Evolutionary conservation across 2,113 vertebrate species (phyloP), one percentile per base, ranked within the genome.

Genomic region (Trematomus loennbergii): DNA sequence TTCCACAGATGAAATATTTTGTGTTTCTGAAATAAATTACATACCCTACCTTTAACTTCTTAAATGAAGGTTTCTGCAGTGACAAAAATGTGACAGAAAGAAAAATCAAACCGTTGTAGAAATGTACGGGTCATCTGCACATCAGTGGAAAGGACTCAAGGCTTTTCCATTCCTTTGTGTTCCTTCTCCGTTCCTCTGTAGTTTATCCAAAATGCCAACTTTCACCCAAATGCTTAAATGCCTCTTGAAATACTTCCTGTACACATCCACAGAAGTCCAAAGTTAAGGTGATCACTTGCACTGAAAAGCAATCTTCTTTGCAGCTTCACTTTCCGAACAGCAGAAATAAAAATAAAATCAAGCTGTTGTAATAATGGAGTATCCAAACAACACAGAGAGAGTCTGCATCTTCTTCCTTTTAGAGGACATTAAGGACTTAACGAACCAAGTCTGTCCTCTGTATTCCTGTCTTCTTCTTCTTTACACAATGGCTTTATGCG

Each of bases 241-340:
- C 36, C 75, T 83, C 50, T n/a, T 78, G 6, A 40, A 40, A 40
- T 40, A 40, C 36, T 40, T 40, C 7, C 36, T 40, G 25, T 40
- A 5, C 36, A 33, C 40, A 55, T 62, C 48, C 22, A 65, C 11
- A 12, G 5, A 18, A 65, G 77, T 69, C 58, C 64, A 57, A 62
- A 52, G 43, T 22, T 5, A 66, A 1, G 33, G 1, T 29, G 68
- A 59, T 22, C 22, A 63, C 36, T 48, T 57, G 22, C 2, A 63
- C 40, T 52, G 25, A 43, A 49, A 43, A 29, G 4, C n/a, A 33
- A 46, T 46, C 33, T 54, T 61, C 49, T 54, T 16, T 5, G 45
- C 17, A 17, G 22, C 36, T 46, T n/a, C 12, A 25, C 40, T 48
- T 36, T 25, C 29, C 11, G 2, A 61, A 45, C 0, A n/a, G 11